Conservation (phyloP, 1,140 invertebrate species). For the Drosophila tristis region DNA sequence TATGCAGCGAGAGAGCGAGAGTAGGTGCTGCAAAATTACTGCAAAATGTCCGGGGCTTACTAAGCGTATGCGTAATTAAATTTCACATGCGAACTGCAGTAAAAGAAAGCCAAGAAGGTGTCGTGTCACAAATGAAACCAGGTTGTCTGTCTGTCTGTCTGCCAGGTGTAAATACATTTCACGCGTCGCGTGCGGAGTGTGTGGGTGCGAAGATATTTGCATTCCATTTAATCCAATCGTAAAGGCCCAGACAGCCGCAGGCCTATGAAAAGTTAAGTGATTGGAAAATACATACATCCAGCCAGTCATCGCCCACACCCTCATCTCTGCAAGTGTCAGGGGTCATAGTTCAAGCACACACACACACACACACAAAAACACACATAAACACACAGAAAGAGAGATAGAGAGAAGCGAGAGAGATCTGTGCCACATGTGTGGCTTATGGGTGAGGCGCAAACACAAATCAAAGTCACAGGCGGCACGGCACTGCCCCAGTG, state of each 20-base stretch:
- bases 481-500: slow-evolving; percentile 39
- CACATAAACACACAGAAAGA: slow-evolving; percentile 26
- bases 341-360: slow-evolving; percentile 53
- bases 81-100: slow-evolving; percentile 25
- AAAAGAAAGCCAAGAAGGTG: slow-evolving; percentile 3
- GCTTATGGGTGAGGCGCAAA: slow-evolving; percentile 26
- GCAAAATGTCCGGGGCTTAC: slow-evolving; percentile 35
- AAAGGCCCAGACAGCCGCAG: slow-evolving; percentile 27
- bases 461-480: slow-evolving; percentile 50
- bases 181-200: not conserved
- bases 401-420: not conserved
- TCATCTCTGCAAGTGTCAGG: slow-evolving; percentile 13
- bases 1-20: not conserved
- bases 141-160: slow-evolving; percentile 32
- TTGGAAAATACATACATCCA: slow-evolving; percentile 34
- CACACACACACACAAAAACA: slow-evolving; percentile 34
- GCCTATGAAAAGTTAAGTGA: slow-evolving; percentile 61
- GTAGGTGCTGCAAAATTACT: not conserved
- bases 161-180: slow-evolving; percentile 25
- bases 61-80: slow-evolving; percentile 75
- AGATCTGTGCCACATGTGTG: slow-evolving; percentile 2
- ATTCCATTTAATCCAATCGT: slow-evolving; percentile 29
- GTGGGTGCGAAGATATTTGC: slow-evolving; percentile 12
- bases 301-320: not conserved
- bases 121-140: slow-evolving; percentile 59